Evolutionary conservation across 2,888 invertebrate genomes (phyloP), one percentile per base, ranked within the genome.

Genomic region (Thereva unica): DNA sequence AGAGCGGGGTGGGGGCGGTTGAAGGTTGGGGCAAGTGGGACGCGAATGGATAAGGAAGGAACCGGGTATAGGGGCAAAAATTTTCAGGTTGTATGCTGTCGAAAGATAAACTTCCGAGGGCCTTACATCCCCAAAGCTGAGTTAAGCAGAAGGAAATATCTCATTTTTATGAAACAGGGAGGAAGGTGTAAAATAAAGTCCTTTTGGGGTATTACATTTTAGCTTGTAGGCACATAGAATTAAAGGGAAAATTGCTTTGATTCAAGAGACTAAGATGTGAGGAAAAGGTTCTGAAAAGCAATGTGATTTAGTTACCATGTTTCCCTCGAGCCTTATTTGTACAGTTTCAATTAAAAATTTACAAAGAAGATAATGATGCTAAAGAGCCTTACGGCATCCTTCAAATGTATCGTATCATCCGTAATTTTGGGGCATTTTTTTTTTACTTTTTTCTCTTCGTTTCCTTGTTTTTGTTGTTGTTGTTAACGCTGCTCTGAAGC

Each of bases 331-430:
- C 12, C 50, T 63, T 63, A 63, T 63, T 63, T 63, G 63, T 50
- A 63, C 49, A 63, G 49, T 63, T 63, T 63, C 63, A 63, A 63
- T 63, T 63, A 63, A 63, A 63, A 63, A 49, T 47, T 50, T 63
- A 59, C 59, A 37, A 44, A 44, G 44, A 40, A 47, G 59, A 47
- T 59, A 37, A 59, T 47, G 42, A 45, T 38, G 53, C 38, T 38
- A 53, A 53, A 38, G 53, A 53, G 38, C 10, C 53, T 53, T 40
- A 38, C 53, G 38, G 38, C 38, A n/a, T 53, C 53, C 38, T 53
- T 10, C 37, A 53, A 53, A 53, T 53, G 37, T 37, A 53, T 40
- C 3, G 49, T 12, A 10, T 49, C 12, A 10, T 23, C 23, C 23
- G 23, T 6, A 5, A 49, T 49, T n/a, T 49, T 49, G 7, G 9